Base-by-base conservation (phyloP, 2,113 vertebrate species). In the Scomber japonicus region DNA sequence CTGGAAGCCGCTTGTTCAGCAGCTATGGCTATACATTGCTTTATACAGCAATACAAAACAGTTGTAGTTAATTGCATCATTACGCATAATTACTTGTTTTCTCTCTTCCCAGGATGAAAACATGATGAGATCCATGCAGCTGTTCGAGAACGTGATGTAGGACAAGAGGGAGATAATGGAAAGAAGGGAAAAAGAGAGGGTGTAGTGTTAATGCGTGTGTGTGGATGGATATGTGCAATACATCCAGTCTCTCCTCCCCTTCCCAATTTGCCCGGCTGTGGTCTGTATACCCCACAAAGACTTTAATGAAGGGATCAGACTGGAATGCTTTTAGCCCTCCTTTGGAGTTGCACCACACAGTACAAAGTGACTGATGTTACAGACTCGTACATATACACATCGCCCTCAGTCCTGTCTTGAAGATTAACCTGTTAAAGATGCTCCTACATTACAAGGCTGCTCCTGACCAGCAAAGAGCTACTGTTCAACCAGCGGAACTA, bases 101-200 rank as follows among this genome's bases (percentile, higher is more conserved):
- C 24, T 82, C 59, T 85, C 56, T 79, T 49, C 17, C 13, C 72
- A 99, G 98, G 98, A 99, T 2, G 97, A 98, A 94, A 99, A 96
- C 79, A 99, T 99, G 96, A 98, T 99, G 97, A 93, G 95, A 82
- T 99, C 98, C 89, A 96, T 99, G 93, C 98, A 99, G 93, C 96
- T 99, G 64, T 99, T 99, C 90, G 97, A 99, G 94, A 99, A 98
- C 0, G 97, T 99, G 74, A 99, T 99, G 94, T 99, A 96, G 86
- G 54, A 48, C 49, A n/a, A 83, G 57, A 45, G n/a, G 53, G n/a
- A 68, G 71, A 57, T 0, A 48, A 65, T 13, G 61, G 57, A 57
- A 60, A 87, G 49, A 54, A 27, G 27, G 56, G 30, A 60, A 72
- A 75, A 73, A 31, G 17, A 75, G 77, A 90, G 84, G 79, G 71